A percentile compares a stretch with the other conserved stretches of the same genome.
Evolutionary conservation across 1,140 invertebrate genomes (phyloP).

Genomic region (Metopolophium dirhodum): DNA sequence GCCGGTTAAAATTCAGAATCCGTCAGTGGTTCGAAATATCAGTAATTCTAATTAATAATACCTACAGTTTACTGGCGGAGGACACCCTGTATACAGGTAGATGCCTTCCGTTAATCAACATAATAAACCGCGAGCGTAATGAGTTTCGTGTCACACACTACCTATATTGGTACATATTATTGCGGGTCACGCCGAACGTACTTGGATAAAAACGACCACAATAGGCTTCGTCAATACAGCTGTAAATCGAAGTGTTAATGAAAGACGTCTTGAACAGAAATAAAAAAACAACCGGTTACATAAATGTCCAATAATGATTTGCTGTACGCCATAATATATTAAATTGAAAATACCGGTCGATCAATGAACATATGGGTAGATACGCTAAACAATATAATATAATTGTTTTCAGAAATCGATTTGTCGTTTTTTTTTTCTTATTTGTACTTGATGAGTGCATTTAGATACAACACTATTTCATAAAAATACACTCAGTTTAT

Average conservation of each 20-base stretch:
- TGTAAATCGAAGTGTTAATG: neutral
- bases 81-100: neutral
- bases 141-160: neutral
- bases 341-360: slow-evolving; percentile 16
- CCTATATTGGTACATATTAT: neutral
- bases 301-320: slow-evolving; percentile 5
- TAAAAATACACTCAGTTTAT: neutral
- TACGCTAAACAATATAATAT: neutral
- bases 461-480: neutral
- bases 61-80: too few species aligned
- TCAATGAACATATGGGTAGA: neutral
- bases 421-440: neutral
- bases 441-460: neutral
- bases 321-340: neutral
- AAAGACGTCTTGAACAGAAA: neutral
- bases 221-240: neutral
- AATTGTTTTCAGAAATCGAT: neutral
- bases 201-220: neutral
- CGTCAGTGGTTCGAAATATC: neutral
- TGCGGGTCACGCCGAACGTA: neutral
- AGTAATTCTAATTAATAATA: neutral
- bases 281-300: neutral
- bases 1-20: too few species aligned
- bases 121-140: neutral
- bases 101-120: neutral